Conservation (phyloP, 2,888 invertebrate species). For the Mythimna lalbum region DNA sequence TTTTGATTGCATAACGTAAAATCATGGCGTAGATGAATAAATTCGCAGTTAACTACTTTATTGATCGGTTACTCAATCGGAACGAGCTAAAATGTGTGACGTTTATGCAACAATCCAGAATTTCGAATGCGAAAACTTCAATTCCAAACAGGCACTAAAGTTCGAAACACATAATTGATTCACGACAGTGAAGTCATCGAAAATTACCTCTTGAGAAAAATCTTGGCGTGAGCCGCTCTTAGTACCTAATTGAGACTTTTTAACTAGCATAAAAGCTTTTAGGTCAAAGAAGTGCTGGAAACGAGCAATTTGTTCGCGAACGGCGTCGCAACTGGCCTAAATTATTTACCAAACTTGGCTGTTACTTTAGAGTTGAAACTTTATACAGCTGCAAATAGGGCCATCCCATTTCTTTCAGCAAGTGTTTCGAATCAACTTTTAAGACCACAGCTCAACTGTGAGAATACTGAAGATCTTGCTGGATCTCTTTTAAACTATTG, state of each 20-base stretch:
- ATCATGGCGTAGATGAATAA: slow-evolving; percentile 52
- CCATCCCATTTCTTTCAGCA: slow-evolving; percentile 11
- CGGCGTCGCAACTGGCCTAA: slow-evolving; percentile 46
- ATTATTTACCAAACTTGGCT: slow-evolving; percentile 54
- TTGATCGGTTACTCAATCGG: slow-evolving; percentile 57
- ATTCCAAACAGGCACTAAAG: slow-evolving; percentile 17
- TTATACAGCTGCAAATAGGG: slow-evolving; percentile 30
- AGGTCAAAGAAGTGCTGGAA: slow-evolving; percentile 55
- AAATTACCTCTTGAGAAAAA: slow-evolving; percentile 53
- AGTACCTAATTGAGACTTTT: slow-evolving; percentile 58
- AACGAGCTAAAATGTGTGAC: slow-evolving; percentile 48
- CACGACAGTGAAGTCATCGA: slow-evolving; percentile 39
- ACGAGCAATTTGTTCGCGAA: slow-evolving; percentile 50
- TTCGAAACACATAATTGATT: slow-evolving; percentile 50
- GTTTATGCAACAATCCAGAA: slow-evolving; percentile 51
- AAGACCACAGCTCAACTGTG: neutral
- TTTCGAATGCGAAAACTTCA: slow-evolving; percentile 25
- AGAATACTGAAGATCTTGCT: slow-evolving; percentile 2
- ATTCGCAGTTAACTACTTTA: slow-evolving; percentile 57
- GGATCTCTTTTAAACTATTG: slow-evolving; percentile 15
- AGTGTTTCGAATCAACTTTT: slow-evolving; percentile 8
- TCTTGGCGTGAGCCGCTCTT: slow-evolving; percentile 47
- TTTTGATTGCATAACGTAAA: slow-evolving; percentile 55
- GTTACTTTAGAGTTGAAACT: slow-evolving; percentile 40
- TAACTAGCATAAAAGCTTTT: slow-evolving; percentile 58